Evolutionary conservation across 2,113 vertebrate genomes (phyloP).

Genomic region (Sprattus sprattus): DNA sequence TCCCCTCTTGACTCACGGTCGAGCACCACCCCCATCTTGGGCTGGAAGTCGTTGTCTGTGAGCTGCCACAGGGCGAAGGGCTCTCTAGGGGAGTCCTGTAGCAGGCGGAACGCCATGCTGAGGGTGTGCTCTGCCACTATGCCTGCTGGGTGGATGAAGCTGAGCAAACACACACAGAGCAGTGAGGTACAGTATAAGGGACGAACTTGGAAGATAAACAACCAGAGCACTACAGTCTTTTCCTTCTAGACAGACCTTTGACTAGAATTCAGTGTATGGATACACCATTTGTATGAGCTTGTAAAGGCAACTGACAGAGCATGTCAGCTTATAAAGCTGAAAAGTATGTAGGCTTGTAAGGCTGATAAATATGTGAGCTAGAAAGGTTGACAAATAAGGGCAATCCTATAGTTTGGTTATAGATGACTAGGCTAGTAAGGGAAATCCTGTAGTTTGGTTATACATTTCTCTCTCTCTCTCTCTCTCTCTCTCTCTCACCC

Average conservation of each 20-base stretch:
- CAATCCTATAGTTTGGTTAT: no score
- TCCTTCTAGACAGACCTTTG: no score
- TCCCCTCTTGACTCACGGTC: constrained; percentile 75
- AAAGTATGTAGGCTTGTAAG: no score
- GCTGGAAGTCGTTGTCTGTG: constrained; percentile 85
- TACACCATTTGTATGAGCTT: no score
- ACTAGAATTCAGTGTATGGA: no score
- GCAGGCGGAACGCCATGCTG: constrained; percentile 79
- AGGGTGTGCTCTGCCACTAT: constrained; percentile 83
- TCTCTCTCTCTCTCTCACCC: constrained; percentile 66
- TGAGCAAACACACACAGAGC: constrained; percentile 55
- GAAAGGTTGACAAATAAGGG: no score
- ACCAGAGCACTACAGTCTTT: no score
- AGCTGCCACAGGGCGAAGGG: constrained; percentile 90
- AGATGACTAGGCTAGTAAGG: no score
- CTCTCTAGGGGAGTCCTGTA: constrained; percentile 81
- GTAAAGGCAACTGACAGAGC: no score
- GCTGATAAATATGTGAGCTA: no score
- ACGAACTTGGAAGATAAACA: background rate
- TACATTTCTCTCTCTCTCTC: background rate
- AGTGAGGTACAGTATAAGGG: background rate
- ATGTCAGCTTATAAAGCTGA: no score
- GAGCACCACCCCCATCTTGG: constrained; percentile 83
- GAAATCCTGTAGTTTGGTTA: no score
- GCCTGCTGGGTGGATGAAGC: constrained; percentile 73